Base-by-base conservation (phyloP, 2,888 invertebrate species). In the Drosophila birchii region DNA sequence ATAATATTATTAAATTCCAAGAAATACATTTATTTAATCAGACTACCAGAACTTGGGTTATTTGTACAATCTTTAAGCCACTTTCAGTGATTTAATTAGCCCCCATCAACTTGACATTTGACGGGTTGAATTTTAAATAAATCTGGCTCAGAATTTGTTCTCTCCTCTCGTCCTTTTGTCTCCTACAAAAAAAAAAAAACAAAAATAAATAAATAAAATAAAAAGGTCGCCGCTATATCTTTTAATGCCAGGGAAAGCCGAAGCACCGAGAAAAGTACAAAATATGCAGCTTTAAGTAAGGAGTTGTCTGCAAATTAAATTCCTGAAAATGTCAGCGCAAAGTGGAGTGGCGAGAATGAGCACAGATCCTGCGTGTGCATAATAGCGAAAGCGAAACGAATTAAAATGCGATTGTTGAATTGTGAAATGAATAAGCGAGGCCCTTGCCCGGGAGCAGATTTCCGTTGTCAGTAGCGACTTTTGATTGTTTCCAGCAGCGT, bases 91-190 rank as follows among this genome's bases (percentile, higher is more conserved):
- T 71, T 72, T 69, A 58, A 61, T 63, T 70, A 66, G 61, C 56
- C 72, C 66, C 70, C 55, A 60, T 61, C 62, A 75, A 55, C 72
- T 70, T 76, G 71, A 80, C 80, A 78, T 88, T 88, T 83, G 67
- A 67, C 74, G 80, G 63, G 70, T 68, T 71, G 78, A 63, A 78
- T 72, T 68, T 72, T 34, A 70, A 54, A 70, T 56, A 80, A 82
- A 86, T 86, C 80, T 64, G 57, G 66, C 72, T 38, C 61, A 60
- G 68, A 62, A 69, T 79, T 84, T 71, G 76, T 64, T 66, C 43
- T 73, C 51, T 55, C 61, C 54, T 32, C 68, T 18, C 16, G 43
- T 23, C 23, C 85, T 69, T 51, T 86, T 64, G 63, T 71, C 75
- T 38, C 20, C 14, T 9, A 57, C 12, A 16, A 14, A 36, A 9